A percentile compares a stretch with the other conserved stretches of the same genome.
These are phyloP conservation scores for Thymelicus sylvestris DNA, from an alignment of 2,888 invertebrate species.

Conservation along the genomic window DNA sequence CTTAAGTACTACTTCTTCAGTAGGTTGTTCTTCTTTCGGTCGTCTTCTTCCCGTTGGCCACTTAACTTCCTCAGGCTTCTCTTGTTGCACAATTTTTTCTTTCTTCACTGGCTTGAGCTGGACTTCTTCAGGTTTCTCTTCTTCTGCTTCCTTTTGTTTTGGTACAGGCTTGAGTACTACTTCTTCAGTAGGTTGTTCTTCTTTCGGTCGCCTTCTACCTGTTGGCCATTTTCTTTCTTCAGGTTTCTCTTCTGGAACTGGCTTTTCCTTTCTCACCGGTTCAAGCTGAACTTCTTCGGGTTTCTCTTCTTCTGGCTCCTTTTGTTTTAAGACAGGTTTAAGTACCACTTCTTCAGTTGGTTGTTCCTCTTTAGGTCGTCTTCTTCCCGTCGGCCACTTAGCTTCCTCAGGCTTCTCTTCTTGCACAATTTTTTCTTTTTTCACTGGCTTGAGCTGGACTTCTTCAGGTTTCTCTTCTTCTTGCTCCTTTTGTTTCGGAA, in stretches of 20 bases:
- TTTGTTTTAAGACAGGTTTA: slow-evolving; percentile 52
- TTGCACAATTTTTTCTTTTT: slow-evolving; percentile 39
- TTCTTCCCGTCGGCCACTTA: slow-evolving; percentile 24
- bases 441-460: slow-evolving; percentile 43
- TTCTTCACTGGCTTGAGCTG: slow-evolving; percentile 51
- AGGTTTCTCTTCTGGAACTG: slow-evolving; percentile 47
- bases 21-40: slow-evolving; percentile 54
- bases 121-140: slow-evolving; percentile 56
- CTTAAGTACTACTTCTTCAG: slow-evolving; percentile 71
- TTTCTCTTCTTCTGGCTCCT: too few relatives aligned
- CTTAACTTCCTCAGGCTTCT: slow-evolving; percentile 60
- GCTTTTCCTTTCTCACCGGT: slow-evolving; percentile 61
- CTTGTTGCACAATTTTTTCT: slow-evolving; percentile 52
- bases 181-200: slow-evolving; percentile 71
- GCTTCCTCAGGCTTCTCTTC: not conserved
- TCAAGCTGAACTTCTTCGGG: slow-evolving; percentile 44
- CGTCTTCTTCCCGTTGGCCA: slow-evolving; percentile 54
- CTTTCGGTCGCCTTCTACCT: slow-evolving; percentile 50
- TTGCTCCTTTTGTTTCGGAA: slow-evolving; percentile 48
- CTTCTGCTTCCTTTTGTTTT: slow-evolving; percentile 44
- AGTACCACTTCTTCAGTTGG: slow-evolving; percentile 55
- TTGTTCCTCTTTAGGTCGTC: slow-evolving; percentile 51
- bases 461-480: slow-evolving; percentile 45
- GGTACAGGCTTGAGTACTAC: slow-evolving; percentile 74
- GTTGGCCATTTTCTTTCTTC: slow-evolving; percentile 56